Base-by-base conservation (phyloP, 2,888 invertebrate species). In the Rhagium mordax region DNA sequence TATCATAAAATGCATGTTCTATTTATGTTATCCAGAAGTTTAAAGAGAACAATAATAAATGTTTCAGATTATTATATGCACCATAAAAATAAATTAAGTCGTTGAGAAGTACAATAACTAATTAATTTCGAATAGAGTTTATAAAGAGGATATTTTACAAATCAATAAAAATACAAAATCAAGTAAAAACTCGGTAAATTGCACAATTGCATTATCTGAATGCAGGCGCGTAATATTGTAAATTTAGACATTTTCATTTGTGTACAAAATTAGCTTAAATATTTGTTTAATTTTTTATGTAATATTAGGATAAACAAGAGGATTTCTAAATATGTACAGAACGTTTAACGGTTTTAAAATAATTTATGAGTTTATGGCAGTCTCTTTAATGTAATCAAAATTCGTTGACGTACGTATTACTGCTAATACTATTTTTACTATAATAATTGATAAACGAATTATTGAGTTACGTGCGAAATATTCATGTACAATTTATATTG, bases 271-370 rank as follows among this genome's bases (percentile, higher is more conserved):
- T 69, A 65, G 53, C 66, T 65, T 61, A 76, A 77, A 77, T 77
- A 75, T 77, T 77, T 77, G 70, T 66, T 70, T 71, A 74, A 68
- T 66, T 72, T 75, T 77, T 77, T 67, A 75, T 77, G 77, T 77
- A 77, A 77, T 75, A 77, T 75, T 73, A 33, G 67, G 71, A 66
- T 70, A 73, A 75, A 77, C 74, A 77, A 66, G 13, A 61, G 68
- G 74, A 71, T 76, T 71, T 68, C 74, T 70, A 74, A 76, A 76
- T 76, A 74, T 74, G 74, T 76, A 74, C 74, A 74, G 60, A 74
- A 71, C 69, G 71, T 74, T 74, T 72, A 76, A 66, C 69, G 72
- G 74, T 71, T 76, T 72, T 74, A 74, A 76, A 76, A 72, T 74
- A 72, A 76, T 74, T 76, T 74, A 72, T 71, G 65, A 49, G 33